Conservation (phyloP, 2,888 invertebrate species). For the Tipula lateralis region DNA sequence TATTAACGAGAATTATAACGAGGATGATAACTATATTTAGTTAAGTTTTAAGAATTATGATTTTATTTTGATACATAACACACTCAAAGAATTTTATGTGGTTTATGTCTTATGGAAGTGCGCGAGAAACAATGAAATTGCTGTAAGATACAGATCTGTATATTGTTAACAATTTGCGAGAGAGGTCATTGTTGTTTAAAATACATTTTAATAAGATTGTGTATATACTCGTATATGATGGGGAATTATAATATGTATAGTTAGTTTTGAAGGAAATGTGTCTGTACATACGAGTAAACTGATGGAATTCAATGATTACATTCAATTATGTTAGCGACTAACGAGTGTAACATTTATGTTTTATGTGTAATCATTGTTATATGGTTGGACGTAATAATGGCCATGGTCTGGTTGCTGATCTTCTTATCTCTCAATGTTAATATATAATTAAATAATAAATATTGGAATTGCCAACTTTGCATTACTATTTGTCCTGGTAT, state of each 20-base stretch:
- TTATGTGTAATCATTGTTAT: too few relatives aligned
- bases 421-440: too few relatives aligned
- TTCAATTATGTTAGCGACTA: too few relatives aligned
- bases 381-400: too few relatives aligned
- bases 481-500: too few relatives aligned
- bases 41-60: conserved; percentile 9
- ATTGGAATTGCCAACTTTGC: too few relatives aligned
- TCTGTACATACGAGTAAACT: neutral
- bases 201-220: neutral
- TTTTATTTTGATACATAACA: neutral
- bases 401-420: too few relatives aligned
- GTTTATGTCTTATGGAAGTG: neutral
- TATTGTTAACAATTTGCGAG: neutral
- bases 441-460: too few relatives aligned
- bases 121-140: neutral
- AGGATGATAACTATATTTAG: neutral
- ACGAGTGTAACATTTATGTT: too few relatives aligned
- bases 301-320: neutral
- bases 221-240: too few relatives aligned
- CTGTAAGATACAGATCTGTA: neutral
- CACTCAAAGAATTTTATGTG: neutral
- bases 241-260: neutral
- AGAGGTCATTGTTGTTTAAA: neutral
- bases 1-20: neutral
- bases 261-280: neutral